Base-by-base conservation (phyloP, 2,113 vertebrate species). In the Cervus canadensis region DNA sequence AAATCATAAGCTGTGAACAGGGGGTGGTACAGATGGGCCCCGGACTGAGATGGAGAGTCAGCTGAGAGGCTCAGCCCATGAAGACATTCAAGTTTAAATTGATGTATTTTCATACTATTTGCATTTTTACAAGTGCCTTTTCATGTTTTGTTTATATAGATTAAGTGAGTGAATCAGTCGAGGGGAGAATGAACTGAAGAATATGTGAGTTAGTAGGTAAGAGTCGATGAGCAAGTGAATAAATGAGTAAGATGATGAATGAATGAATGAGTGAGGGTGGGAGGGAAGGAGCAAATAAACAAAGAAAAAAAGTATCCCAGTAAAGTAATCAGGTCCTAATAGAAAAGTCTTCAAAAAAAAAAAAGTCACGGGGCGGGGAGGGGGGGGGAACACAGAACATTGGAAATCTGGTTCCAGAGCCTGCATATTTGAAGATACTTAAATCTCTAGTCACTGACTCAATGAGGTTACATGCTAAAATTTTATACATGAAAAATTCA, bases 41-140 rank as follows among this genome's bases (percentile, higher is more conserved):
- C 6, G 1, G 57, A 30, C 8, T 21, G 48, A 83, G 59, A 36
- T 1, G 10, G 9, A 23, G 28, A 30, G 45, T 26, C 28, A 45
- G 9, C 48, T 21, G n/a, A 9, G 78, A 83, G 12, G 54, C 45
- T 25, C 33, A n/a, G 83, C 0, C 26, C 8, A 52, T 54, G 30
- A 48, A 25, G 12, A 60, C 21, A 54, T 64, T 25, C 28, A 45
- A 17, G 13, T 81, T 79, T 64, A 57, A 40, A 3, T 76, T 28
- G 40, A 54, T 76, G 25, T 83, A 59, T 82, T 52, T 94, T 48
- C 64, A 50, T 48, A 78, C 19, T 6, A 13, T 56, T 45, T 86
- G 54, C 86, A 93, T 56, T 94, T 89, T 79, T 79, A 84, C 26
- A 64, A 96, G 87, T 40, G 84, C 56, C 26, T 85, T 82, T 85